Base-by-base conservation (phyloP, 2,797 vertebrate genomes). In the Lagocephalus sceleratus region DNA sequence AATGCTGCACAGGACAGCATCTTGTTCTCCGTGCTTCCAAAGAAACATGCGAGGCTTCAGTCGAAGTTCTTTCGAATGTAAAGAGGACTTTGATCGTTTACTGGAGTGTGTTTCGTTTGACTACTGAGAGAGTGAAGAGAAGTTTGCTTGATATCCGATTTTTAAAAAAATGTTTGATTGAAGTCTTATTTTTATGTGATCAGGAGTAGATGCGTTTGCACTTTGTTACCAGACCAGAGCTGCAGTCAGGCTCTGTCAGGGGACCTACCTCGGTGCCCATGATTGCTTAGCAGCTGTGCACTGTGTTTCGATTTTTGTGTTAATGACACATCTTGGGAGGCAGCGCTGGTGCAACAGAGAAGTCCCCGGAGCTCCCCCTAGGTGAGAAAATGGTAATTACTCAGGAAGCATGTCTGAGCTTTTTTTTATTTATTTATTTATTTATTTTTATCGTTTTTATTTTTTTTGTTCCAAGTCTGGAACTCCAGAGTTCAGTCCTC, bases 321-420 rank as follows among this genome's bases (percentile, higher is more conserved):
- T 87, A 88, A 89, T 88, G 78, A 79, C 82, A 85, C 83, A 81
- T 81, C 71, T 76, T 74, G 80, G 81, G 86, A 87, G 66, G 63
- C 51, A 54, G 60, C 11, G 53, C 32, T 58, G 63, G 45, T 55
- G 60, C 47, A 43, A 68, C 53, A 54, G 46, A 47, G 57, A 69
- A 60, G 56, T 87, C 86, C 75, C 78, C 51, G 47, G 83, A 85
- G 85, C 73, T 78, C 65, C 68, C 62, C 75, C 54, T 77, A 63
- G 64, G 85, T 73, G 78, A 79, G 59, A 79, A 63, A 63, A 71
- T 57, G 75, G 79, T 84, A 88, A 90, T 90, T 88, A 87, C 78
- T 73, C 63, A 53, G 66, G 66, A 73, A 83, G 67, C 57, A 74
- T 49, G 66, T 65, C 22, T 0, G 1, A 50, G 66, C 39, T 53